Evolutionary conservation across 2,113 vertebrate species (phyloP), one percentile per base, ranked within the genome.

Genomic region (Tympanuchus pallidicinctus): DNA sequence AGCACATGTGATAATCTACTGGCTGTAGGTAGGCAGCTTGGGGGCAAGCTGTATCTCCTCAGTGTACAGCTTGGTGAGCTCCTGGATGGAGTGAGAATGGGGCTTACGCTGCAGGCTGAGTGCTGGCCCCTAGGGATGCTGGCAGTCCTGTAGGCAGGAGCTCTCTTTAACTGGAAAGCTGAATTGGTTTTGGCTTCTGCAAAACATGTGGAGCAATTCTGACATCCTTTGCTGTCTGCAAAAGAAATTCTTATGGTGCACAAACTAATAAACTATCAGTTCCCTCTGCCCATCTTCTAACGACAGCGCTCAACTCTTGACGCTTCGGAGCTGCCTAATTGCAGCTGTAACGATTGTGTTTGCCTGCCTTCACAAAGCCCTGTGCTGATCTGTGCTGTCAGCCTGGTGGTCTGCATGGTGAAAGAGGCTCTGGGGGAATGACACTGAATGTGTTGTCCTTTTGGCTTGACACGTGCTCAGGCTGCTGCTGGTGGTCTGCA

Each of bases 401-500:
- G 54, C 4, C 48, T 54, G n/a, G 12, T 9, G 8, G 42, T 69
- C 36, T 19, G 11, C 13, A 1, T 42, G 21, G 42, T 0, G 4
- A 3, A 1, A 28, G 34, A 47, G 56, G 6, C 42, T 77, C 32
- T 64, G 47, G 47, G 77, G 81, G 52, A 54, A 5, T 12, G 63
- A 13, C 18, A 8, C 14, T 18, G 42, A 64, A 56, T 40, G 5
- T 59, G 36, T 28, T 72, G 40, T 74, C 8, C 30, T 47, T 21
- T n/a, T n/a, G 7, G 24, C 11, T 42, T 30, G 30, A 47, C 56
- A 52, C 20, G 1, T 5, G 21, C 34, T 66, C 7, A 3, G 60
- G 30, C 25, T 78, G 17, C 54, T 59, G 11, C 20, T 70, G 2
- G 2, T 17, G n/a, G 21, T 28, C 30, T 61, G 59, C 3, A 27